Percentiles rank a stretch among this genome's conserved stretches.
These are phyloP conservation scores for Allobates femoralis DNA, from an alignment of 2,797 vertebrate genomes.

Conservation along the genomic window DNA sequence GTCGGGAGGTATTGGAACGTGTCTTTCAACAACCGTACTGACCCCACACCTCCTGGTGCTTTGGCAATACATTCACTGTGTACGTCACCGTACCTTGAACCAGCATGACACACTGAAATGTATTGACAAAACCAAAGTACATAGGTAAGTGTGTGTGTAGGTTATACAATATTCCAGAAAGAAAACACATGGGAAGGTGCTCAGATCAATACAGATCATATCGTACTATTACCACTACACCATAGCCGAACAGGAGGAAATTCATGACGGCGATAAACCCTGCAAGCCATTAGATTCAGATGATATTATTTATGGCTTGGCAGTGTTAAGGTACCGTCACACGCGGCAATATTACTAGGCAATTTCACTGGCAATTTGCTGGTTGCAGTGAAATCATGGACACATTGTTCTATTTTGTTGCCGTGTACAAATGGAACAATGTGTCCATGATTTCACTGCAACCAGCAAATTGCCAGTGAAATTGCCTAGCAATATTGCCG, in stretches of 20 bases:
- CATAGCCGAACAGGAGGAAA: neutral
- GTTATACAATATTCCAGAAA: neutral
- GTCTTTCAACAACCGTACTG: slow-evolving; percentile 53
- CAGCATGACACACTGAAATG: neutral
- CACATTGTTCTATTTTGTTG: too few species aligned
- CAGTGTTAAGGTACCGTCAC: too few species aligned
- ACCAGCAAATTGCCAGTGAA: too few species aligned
- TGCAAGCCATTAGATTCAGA: too few species aligned
- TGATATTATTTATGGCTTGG: neutral
- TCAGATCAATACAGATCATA: neutral
- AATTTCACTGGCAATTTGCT: too few species aligned
- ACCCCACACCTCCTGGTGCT: slow-evolving; percentile 58
- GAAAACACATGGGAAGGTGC: neutral
- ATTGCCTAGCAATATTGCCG: too few species aligned
- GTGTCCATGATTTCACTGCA: too few species aligned
- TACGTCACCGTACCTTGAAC: slow-evolving; percentile 41
- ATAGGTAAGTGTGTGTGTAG: neutral
- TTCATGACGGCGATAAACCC: too few species aligned
- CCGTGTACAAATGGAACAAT: too few species aligned
- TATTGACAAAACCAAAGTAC: slow-evolving; percentile 21
- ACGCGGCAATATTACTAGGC: too few species aligned
- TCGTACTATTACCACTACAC: neutral
- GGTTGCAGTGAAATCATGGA: too few species aligned
- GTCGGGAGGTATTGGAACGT: slow-evolving; percentile 54
- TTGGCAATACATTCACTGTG: slow-evolving; percentile 50